Evolutionary conservation across 2,113 vertebrate species (phyloP), one percentile per base, ranked within the genome.

Genomic region (Muntiacus reevesi): DNA sequence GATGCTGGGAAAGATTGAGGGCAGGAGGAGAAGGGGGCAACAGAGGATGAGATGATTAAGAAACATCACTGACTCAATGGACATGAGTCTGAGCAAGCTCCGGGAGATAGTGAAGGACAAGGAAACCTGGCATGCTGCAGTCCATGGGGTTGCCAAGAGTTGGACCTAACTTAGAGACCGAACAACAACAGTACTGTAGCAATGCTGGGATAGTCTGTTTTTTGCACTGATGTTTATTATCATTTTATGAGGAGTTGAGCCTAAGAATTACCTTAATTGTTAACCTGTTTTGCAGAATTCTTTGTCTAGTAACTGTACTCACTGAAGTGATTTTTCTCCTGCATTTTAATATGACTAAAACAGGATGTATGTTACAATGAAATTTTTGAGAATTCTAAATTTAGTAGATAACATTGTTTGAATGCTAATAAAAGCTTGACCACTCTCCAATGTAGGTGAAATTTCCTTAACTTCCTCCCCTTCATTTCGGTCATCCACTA

Each of bases 351-450:
- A 84, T 79, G 6, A 11, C 60, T 96, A 45, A 94, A 88, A 64
- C 79, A 96, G 57, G 64, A 62, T 93, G 45, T 74, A 62, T 92
- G 21, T 88, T 86, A 88, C 23, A 92, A 7, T 92, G 76, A 59
- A 76, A 87, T 91, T 82, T 59, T 81, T 92, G 60, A 28, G 55
- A 82, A 76, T 92, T 92, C 71, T 92, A 87, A 82, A 96, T 89
- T 94, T 94, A 94, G 28, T 89, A 82, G 25, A 54, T 94, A 64
- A 92, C 54, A 54, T 89, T 95, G 40, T 89, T 89, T 87, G 62
- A 55, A 33, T 91, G 28, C 47, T 83, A 89, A 83, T 86, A 78
- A 89, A 81, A 92, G 33, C 60, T 84, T 82, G 71, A 76, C 60
- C 40, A 47, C 5, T 87, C 3, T 87, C 43, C 81, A 47, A 1